phyloP scores from a whole-genome alignment of 2,113 vertebrate genomes.

The Phoxinus phoxinus region DNA sequence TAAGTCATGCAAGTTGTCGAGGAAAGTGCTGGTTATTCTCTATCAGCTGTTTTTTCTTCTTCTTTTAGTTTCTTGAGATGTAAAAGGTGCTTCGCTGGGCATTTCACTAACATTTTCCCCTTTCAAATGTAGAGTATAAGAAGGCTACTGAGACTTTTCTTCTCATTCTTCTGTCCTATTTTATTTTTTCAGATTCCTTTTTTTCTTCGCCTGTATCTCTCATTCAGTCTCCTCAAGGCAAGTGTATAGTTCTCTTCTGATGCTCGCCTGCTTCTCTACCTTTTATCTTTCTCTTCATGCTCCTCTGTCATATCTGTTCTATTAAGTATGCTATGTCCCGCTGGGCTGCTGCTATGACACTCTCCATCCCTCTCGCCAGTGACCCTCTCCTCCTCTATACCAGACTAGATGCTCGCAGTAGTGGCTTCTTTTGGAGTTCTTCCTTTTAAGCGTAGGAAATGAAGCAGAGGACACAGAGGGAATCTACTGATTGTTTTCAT shows the following conservation, averaged over 20 bases:
- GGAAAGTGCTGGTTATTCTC: not conserved
- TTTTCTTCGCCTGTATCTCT: constrained; percentile 93
- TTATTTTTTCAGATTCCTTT: constrained; percentile 94
- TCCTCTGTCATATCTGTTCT: constrained; percentile 47
- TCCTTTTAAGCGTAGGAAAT: constrained; percentile 7
- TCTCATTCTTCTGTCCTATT: constrained; percentile 82
- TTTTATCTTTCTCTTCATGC: constrained; percentile 52
- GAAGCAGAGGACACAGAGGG: constrained; percentile 28
- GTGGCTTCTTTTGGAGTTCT: constrained; percentile 10
- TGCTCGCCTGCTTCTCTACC: constrained; percentile 70
- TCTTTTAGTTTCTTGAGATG: constrained; percentile 4
- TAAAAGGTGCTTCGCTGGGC: constrained; percentile 7
- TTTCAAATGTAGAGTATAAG: constrained; percentile 48
- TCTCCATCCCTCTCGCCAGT: constrained; percentile 73
- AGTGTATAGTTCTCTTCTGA: constrained; percentile 86
- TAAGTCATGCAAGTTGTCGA: not conserved
- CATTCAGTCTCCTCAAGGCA: constrained; percentile 95
- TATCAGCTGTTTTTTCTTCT: constrained; percentile 4
- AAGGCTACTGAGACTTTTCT: constrained; percentile 62
- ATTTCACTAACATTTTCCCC: constrained; percentile 27
- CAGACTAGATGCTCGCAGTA: constrained; percentile 23
- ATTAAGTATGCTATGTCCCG: constrained; percentile 59
- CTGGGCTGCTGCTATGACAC: constrained; percentile 70
- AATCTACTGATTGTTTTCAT: not conserved
- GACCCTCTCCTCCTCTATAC: constrained; percentile 70